Conservation (phyloP, 2,888 invertebrate genomes). For the Metallyticus violacea region DNA sequence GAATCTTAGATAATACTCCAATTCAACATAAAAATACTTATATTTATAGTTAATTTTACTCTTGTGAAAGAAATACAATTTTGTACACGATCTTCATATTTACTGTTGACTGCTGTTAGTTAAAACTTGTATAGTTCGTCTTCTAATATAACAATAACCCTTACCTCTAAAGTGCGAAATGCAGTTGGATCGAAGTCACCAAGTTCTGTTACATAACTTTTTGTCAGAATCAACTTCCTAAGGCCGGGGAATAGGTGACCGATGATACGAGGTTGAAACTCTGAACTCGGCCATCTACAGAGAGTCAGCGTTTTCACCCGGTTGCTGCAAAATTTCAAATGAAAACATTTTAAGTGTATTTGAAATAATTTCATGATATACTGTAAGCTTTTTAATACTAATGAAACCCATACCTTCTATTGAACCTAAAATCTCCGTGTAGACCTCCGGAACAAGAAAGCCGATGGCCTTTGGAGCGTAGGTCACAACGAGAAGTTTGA, state of each 20-base stretch:
- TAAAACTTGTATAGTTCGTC: too few species aligned
- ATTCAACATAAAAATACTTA: too few species aligned
- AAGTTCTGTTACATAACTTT: neutral
- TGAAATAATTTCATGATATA: too few species aligned
- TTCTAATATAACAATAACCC: neutral
- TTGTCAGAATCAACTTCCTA: neutral
- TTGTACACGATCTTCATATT: too few species aligned
- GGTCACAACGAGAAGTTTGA: neutral
- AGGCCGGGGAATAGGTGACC: neutral
- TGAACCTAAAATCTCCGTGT: neutral
- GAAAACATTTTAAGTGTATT: neutral
- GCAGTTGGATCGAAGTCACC: neutral
- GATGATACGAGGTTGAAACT: neutral
- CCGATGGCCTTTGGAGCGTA: neutral
- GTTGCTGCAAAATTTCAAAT: neutral
- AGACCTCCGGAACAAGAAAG: neutral
- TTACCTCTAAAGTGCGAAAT: neutral
- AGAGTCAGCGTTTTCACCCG: neutral
- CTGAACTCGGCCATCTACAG: neutral
- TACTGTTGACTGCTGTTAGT: too few species aligned
- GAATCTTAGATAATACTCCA: too few species aligned
- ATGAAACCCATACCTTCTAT: neutral
- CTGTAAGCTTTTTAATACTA: neutral
- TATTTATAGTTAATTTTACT: too few species aligned
- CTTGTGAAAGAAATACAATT: too few species aligned